Percentiles rank a stretch among this genome's conserved stretches.
These are phyloP conservation scores for Aphis gossypii DNA, from an alignment of 1,140 invertebrate species.

Conservation along the genomic window DNA sequence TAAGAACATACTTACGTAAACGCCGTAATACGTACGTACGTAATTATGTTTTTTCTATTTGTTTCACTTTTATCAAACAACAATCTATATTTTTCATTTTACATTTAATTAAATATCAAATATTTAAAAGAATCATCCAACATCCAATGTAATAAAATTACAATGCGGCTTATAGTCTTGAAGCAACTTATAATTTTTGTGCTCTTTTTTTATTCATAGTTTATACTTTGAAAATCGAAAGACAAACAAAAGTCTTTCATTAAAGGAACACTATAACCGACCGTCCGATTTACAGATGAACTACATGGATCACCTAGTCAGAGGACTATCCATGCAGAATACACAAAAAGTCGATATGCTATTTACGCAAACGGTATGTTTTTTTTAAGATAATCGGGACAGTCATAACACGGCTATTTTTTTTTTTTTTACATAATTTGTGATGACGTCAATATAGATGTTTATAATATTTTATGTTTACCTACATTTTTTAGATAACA, in stretches of 20 bases:
- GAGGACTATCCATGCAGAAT: conserved; percentile 74
- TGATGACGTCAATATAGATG: background rate
- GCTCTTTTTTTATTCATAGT: background rate
- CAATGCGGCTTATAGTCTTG: background rate
- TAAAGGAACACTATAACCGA: conserved; percentile 70
- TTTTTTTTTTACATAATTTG: background rate
- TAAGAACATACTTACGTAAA: too few species aligned
- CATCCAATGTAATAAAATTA: background rate
- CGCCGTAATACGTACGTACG: too few species aligned
- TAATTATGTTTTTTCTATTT: too few species aligned
- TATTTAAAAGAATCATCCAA: background rate
- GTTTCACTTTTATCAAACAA: too few species aligned
- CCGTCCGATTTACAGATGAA: conserved; percentile 68
- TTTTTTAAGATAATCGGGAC: background rate
- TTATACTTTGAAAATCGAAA: conserved; percentile 63
- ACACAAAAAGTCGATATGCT: conserved; percentile 72
- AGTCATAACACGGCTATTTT: background rate
- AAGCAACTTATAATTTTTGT: background rate
- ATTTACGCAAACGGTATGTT: conserved; percentile 59
- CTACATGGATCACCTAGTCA: conserved; percentile 70
- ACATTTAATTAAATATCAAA: background rate
- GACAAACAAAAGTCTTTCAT: conserved; percentile 65
- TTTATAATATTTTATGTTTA: background rate
- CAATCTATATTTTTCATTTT: too few species aligned
- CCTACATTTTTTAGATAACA: conserved; percentile 63